Evolutionary conservation across 2,888 invertebrate species (phyloP).

Genomic region (Hymenopus coronatus): DNA sequence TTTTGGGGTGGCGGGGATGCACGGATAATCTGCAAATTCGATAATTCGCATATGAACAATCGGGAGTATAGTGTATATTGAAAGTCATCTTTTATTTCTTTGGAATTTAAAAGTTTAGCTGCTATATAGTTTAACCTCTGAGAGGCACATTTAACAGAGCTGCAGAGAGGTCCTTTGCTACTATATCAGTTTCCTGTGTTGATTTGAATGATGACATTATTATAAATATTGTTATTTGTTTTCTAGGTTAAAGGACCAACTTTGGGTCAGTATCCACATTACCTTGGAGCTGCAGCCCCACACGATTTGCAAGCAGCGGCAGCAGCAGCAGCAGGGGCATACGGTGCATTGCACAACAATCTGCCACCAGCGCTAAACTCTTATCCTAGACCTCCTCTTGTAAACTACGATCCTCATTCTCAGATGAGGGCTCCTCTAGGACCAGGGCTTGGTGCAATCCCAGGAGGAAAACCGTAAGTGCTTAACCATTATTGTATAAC

Average conservation of each 20-base stretch:
- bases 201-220: too few species aligned
- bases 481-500: not conserved
- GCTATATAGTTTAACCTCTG: too few species aligned
- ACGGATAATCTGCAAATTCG: too few species aligned
- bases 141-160: too few species aligned
- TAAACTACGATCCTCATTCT: slow-evolving; percentile 64
- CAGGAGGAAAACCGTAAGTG: slow-evolving; percentile 85
- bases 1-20: too few species aligned
- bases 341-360: slow-evolving; percentile 61
- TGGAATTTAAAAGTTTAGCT: too few species aligned
- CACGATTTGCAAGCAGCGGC: slow-evolving; percentile 54
- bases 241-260: slow-evolving; percentile 49
- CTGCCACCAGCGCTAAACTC: slow-evolving; percentile 62
- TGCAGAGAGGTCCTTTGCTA: too few species aligned
- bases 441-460: slow-evolving; percentile 53
- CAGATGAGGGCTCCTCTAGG: slow-evolving; percentile 65
- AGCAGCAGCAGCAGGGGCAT: slow-evolving; percentile 49
- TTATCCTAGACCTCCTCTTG: slow-evolving; percentile 63
- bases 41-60: too few species aligned
- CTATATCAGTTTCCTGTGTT: too few species aligned
- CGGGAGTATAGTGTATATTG: too few species aligned
- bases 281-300: slow-evolving; percentile 55
- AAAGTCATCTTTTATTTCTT: too few species aligned
- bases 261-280: slow-evolving; percentile 62
- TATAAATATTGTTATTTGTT: not conserved